These are phyloP conservation scores for Torymus tubicola DNA, from an alignment of 2,888 invertebrate genomes.

Conservation along the genomic window DNA sequence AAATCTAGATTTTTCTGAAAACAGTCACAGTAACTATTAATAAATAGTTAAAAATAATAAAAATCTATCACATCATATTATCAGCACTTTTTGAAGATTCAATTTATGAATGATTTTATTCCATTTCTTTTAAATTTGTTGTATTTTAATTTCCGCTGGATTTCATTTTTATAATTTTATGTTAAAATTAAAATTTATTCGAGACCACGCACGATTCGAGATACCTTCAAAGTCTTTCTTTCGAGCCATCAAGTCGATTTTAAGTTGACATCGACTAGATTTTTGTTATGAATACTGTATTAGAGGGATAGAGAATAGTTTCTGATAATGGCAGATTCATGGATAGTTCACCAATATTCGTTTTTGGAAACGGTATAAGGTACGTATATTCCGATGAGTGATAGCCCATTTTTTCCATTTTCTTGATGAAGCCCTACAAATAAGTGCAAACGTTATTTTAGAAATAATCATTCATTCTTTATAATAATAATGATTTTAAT, in stretches of 20 bases:
- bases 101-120: constrained; percentile 47
- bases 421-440: constrained; percentile 69
- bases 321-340: constrained; percentile 68
- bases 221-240: constrained; percentile 35
- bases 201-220: constrained; percentile 34
- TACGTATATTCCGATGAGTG: constrained; percentile 70
- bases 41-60: not conserved
- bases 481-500: constrained; percentile 15
- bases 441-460: not conserved
- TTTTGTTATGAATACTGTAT: constrained; percentile 75
- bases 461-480: not conserved
- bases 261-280: constrained; percentile 65
- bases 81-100: not conserved
- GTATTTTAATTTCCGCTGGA: constrained; percentile 12
- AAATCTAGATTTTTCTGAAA: constrained; percentile 10
- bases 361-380: constrained; percentile 72
- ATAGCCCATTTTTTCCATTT: constrained; percentile 73
- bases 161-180: constrained; percentile 33
- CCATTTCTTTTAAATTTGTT: constrained; percentile 7
- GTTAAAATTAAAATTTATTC: constrained; percentile 36
- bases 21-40: not conserved
- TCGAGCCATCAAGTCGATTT: constrained; percentile 21
- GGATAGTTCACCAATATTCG: constrained; percentile 71
- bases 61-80: too few relatives aligned
- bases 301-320: constrained; percentile 73